Conservation (phyloP, 2,797 vertebrate genomes). For the Hylomyscus alleni region DNA sequence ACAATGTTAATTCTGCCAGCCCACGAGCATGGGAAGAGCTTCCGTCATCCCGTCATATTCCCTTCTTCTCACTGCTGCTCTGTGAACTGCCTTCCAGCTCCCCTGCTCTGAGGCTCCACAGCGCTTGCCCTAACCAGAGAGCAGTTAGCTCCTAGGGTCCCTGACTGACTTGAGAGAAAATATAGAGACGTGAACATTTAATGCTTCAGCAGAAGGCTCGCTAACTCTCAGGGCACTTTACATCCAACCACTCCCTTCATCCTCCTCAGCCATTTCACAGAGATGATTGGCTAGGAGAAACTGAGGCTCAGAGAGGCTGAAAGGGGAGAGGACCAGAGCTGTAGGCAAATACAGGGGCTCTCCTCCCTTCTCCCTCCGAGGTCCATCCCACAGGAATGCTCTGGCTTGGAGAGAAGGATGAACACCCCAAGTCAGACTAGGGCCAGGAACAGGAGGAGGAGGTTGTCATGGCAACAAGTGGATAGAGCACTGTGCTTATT, state of each 20-base stretch:
- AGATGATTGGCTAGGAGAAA: neutral
- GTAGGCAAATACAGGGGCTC: neutral
- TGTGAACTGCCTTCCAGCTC: neutral
- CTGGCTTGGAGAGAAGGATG: neutral
- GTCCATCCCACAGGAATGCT: neutral
- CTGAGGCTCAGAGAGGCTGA: neutral
- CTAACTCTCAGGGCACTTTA: slow-evolving; percentile 12
- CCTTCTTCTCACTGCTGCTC: neutral
- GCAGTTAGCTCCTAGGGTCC: neutral
- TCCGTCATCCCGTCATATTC: neutral
- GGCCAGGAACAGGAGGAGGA: neutral
- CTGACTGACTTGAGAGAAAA: neutral
- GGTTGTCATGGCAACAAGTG: neutral
- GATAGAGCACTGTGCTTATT: neutral
- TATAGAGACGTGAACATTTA: neutral
- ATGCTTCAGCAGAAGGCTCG: neutral
- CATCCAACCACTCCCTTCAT: neutral
- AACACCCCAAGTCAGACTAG: neutral
- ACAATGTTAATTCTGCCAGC: neutral
- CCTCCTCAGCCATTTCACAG: neutral
- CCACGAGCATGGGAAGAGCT: neutral
- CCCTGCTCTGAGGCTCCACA: neutral
- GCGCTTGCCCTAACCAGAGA: neutral
- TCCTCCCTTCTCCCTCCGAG: neutral
- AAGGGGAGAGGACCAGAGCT: neutral